Evolutionary conservation across 1,140 invertebrate genomes (phyloP).

Genomic region (Acromyrmex echinatior): DNA sequence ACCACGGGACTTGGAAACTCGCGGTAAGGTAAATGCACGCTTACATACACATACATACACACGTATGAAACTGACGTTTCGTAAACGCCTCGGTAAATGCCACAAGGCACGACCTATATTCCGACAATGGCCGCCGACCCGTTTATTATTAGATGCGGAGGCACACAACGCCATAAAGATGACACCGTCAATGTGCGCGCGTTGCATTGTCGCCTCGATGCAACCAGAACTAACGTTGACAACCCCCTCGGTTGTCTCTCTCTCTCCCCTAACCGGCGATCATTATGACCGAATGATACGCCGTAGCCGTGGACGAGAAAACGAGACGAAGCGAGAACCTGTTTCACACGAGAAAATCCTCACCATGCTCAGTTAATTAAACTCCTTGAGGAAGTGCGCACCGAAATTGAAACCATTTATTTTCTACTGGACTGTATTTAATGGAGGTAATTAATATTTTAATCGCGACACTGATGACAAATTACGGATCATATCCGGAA

Average conservation of each 20-base stretch:
- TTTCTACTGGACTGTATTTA: background rate
- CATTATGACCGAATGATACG: conserved; percentile 21
- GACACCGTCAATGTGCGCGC: conserved; percentile 29
- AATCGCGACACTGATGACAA: background rate
- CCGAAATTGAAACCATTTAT: conserved; percentile 13
- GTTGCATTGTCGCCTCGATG: background rate
- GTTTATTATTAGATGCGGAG: conserved; percentile 79
- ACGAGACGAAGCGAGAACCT: background rate
- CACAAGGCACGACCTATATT: conserved; percentile 79
- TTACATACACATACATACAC: too few species aligned
- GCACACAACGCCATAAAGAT: conserved; percentile 61
- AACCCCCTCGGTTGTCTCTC: background rate
- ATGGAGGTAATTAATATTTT: conserved; percentile 6
- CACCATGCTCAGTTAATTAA: conserved; percentile 1
- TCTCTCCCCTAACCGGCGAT: background rate
- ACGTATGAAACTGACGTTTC: conserved; percentile 11
- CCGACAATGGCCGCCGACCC: conserved; percentile 77
- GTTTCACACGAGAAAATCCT: background rate
- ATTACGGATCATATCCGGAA: background rate
- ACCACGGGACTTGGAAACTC: conserved; percentile 12
- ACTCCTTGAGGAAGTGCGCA: background rate
- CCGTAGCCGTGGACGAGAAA: conserved; percentile 3
- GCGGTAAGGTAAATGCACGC: conserved; percentile 18
- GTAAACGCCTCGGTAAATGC: conserved; percentile 65
- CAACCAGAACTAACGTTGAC: background rate